Conservation (phyloP, 2,888 invertebrate species). For the Acanthosepion esculentum region DNA sequence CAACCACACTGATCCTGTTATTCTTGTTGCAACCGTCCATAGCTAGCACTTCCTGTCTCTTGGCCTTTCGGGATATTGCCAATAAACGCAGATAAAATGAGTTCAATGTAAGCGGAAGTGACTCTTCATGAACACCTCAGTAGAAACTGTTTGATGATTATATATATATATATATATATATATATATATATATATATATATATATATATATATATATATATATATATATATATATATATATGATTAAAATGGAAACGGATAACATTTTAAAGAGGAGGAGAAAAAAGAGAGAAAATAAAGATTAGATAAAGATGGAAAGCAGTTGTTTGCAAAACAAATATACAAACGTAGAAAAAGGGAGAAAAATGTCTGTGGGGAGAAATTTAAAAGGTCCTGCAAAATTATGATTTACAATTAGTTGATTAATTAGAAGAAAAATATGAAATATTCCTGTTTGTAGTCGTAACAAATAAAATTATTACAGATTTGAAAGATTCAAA, state of each 20-base stretch:
- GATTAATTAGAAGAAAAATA: no score
- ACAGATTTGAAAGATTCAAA: background rate
- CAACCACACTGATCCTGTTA: background rate
- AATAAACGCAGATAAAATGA: conserved; percentile 33
- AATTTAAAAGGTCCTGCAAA: no score
- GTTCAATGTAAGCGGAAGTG: conserved; percentile 33
- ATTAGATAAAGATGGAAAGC: no score
- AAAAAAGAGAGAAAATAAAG: background rate
- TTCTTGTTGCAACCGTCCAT: background rate
- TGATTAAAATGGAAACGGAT: background rate
- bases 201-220: background rate
- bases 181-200: background rate
- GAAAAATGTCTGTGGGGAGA: no score
- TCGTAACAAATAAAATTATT: no score
- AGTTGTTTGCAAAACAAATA: no score
- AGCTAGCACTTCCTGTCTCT: background rate
- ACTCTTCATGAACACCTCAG: conserved; percentile 18
- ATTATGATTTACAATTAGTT: no score
- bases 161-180: background rate
- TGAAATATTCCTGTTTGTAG: no score
- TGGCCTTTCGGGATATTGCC: background rate
- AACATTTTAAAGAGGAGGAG: background rate
- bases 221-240: background rate
- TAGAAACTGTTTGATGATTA: background rate
- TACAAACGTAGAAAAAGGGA: no score